These are phyloP conservation scores for Fulmarus glacialis DNA, from an alignment of 2,113 vertebrate species.

Conservation along the genomic window DNA sequence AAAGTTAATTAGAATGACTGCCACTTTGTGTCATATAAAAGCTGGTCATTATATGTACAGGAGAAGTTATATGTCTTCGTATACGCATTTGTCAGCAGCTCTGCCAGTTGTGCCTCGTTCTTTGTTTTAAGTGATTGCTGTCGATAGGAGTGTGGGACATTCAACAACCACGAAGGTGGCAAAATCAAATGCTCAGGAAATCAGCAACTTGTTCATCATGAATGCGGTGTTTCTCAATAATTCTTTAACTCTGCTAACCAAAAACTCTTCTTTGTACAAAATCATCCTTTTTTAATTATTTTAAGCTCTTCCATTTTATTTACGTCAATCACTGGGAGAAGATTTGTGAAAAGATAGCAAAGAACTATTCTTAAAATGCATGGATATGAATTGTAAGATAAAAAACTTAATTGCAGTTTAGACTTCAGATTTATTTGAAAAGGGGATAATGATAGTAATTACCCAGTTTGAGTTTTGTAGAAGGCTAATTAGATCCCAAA, in stretches of 20 bases:
- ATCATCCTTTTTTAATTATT: background rate
- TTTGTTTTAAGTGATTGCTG: background rate
- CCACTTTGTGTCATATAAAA: slow-evolving; percentile 20
- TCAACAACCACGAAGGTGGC: background rate
- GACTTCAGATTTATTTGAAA: slow-evolving; percentile 88
- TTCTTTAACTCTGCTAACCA: background rate
- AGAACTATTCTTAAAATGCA: slow-evolving; percentile 71
- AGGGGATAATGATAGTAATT: slow-evolving; percentile 89
- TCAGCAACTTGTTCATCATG: background rate
- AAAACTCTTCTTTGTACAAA: slow-evolving; percentile 3
- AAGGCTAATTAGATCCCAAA: slow-evolving; percentile 87
- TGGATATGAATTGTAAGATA: slow-evolving; percentile 76
- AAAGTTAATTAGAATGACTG: slow-evolving; percentile 71
- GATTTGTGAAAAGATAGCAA: slow-evolving; percentile 65
- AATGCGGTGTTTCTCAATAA: background rate
- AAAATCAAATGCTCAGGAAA: background rate
- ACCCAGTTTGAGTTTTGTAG: slow-evolving; percentile 87
- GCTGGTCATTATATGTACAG: slow-evolving; percentile 11
- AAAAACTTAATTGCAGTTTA: slow-evolving; percentile 87
- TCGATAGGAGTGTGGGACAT: background rate
- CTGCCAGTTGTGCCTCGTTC: background rate
- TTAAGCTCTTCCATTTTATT: slow-evolving; percentile 42
- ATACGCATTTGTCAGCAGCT: background rate
- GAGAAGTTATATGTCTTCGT: slow-evolving; percentile 6
- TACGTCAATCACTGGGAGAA: slow-evolving; percentile 48